Percentiles rank a stretch among this genome's conserved stretches.
These are phyloP conservation scores for Nesogale talazaci DNA, from an alignment of 2,113 vertebrate genomes.

Conservation along the genomic window DNA sequence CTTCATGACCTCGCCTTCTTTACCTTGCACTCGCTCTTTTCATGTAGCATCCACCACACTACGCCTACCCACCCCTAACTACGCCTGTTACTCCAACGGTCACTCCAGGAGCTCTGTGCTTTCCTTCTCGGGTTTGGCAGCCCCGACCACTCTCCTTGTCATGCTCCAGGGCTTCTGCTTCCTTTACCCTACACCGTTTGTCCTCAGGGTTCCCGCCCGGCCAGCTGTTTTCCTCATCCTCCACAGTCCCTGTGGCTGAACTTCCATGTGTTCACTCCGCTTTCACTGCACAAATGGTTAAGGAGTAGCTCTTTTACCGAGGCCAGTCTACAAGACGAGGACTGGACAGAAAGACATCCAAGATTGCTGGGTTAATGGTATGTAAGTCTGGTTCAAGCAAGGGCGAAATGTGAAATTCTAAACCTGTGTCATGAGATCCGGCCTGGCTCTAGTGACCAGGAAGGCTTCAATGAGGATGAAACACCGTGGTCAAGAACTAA, in stretches of 20 bases:
- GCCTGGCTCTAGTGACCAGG: neutral
- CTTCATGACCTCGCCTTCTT: neutral
- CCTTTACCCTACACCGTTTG: neutral
- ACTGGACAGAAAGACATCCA: too few relatives aligned
- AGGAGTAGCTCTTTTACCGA: too few relatives aligned
- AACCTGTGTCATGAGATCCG: slow-evolving; percentile 10
- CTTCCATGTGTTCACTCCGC: neutral
- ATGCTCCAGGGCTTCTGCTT: neutral
- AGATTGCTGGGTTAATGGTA: neutral
- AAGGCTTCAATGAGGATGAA: neutral
- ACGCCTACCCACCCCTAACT: neutral
- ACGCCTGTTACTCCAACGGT: neutral
- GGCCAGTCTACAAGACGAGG: too few relatives aligned
- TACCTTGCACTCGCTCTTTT: neutral
- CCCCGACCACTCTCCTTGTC: neutral
- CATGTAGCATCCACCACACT: too few relatives aligned
- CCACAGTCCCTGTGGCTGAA: neutral
- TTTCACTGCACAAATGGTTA: too few relatives aligned
- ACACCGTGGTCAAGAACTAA: neutral
- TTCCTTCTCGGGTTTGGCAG: neutral
- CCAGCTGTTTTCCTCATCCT: neutral
- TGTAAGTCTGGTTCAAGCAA: neutral
- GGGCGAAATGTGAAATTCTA: neutral
- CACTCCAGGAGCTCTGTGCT: neutral
- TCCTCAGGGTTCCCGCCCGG: neutral